Conservation (phyloP, 1,140 invertebrate genomes). For the Ostrea denselamellosa region DNA sequence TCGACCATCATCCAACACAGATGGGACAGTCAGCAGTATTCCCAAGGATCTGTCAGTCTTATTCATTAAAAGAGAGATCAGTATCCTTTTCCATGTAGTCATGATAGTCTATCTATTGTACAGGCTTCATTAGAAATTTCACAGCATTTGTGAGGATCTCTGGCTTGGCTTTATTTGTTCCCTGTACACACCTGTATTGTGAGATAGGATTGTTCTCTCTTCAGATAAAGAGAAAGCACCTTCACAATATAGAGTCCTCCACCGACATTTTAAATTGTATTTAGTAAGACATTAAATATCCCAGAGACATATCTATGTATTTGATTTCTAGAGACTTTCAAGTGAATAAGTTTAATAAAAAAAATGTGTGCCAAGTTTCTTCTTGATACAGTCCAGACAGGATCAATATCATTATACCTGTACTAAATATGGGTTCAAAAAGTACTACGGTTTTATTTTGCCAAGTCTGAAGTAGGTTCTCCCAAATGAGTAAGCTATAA, state of each 20-base stretch:
- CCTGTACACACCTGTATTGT: not conserved
- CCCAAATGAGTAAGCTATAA: not conserved
- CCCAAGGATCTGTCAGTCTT: not conserved
- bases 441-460: not conserved
- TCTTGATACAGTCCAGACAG: conserved; percentile 19
- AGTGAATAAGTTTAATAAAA: not conserved
- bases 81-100: not conserved
- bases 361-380: not conserved
- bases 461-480: not conserved
- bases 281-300: conserved; percentile 5
- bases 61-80: not conserved
- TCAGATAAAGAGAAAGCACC: not conserved
- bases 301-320: not conserved
- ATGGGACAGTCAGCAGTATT: not conserved
- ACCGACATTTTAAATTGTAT: not conserved
- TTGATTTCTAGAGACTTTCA: conserved; percentile 21
- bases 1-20: not conserved
- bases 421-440: not conserved
- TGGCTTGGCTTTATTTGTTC: not conserved
- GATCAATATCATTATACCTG: not conserved
- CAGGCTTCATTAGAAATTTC: not conserved
- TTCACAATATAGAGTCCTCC: not conserved
- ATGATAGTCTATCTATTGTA: not conserved
- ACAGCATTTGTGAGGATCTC: not conserved
- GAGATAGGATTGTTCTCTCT: not conserved